Base-by-base conservation (phyloP, 1,140 invertebrate genomes). In the Tetraneura akinire region DNA sequence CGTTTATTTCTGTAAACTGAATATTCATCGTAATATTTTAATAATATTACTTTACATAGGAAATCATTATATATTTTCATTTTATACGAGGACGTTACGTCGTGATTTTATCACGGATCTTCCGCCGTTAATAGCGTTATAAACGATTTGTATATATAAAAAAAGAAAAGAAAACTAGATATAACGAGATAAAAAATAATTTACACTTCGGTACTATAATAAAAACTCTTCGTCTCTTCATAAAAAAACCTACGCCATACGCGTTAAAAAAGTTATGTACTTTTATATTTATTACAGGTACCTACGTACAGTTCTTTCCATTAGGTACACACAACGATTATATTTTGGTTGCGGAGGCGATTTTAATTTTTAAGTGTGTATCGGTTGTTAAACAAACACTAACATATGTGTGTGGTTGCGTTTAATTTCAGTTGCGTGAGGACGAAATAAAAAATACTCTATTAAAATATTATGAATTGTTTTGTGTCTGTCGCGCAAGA, bases 331-430 rank as follows among this genome's bases (percentile, higher is more conserved):
- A n/a, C n/a, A n/a, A n/a, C n/a, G n/a, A n/a, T n/a, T n/a, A n/a
- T n/a, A n/a, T n/a, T n/a, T n/a, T n/a, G n/a, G n/a, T n/a, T n/a
- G n/a, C n/a, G n/a, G 23, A 29, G 42, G 42, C 13, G 42, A 45
- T 68, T 68, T 68, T 13, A 68, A 68, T 23, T 68, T 68, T 68
- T 13, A 68, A 68, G 45, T 47, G 66, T 68, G 42, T 68, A 47
- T n/a, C n/a, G 26, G 21, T 68, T 47, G 47, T n/a, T n/a, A 68
- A 68, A 68, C 66, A 47, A 68, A 68, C 45, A 47, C 21, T 21
- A 16, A 68, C 37, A 47, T 3, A 37, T 68, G 21, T 47, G 42
- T 5, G n/a, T n/a, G n/a, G n/a, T n/a, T n/a, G n/a, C 23, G 66
- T n/a, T 47, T 47, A 37, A 2, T 68, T 68, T 47, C 42, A 21